Conservation (phyloP, 2,888 invertebrate genomes). For the Hirtodrosophila histrioides region DNA sequence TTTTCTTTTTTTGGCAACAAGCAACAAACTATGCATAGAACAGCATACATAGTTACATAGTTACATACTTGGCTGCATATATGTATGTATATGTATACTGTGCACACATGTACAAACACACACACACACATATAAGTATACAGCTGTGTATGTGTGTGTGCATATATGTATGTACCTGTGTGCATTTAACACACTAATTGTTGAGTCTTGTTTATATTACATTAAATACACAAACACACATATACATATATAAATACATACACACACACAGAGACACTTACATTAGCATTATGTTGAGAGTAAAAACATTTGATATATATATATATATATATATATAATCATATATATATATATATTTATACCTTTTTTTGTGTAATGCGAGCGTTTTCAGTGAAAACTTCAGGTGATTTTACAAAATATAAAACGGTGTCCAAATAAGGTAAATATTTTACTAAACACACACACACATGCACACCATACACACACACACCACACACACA, state of each 20-base stretch:
- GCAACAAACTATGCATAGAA: constrained; percentile 9
- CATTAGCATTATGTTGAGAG: constrained; percentile 67
- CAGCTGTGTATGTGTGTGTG: too few relatives aligned
- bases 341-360: too few relatives aligned
- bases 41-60: constrained; percentile 16
- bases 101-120: too few relatives aligned
- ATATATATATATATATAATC: background rate
- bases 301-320: constrained; percentile 29
- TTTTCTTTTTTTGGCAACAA: constrained; percentile 42
- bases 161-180: constrained; percentile 20
- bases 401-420: constrained; percentile 53
- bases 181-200: constrained; percentile 56
- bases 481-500: too few relatives aligned
- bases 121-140: too few relatives aligned
- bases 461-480: constrained; percentile 21
- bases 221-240: constrained; percentile 25
- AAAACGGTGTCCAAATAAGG: constrained; percentile 67
- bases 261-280: constrained; percentile 20
- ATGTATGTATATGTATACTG: constrained; percentile 16
- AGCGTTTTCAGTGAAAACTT: constrained; percentile 78
- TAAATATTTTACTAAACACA: constrained; percentile 66
- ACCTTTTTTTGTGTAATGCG: constrained; percentile 50
- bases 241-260: constrained; percentile 22
- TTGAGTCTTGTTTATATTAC: constrained; percentile 72
- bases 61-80: constrained; percentile 16